Conservation (phyloP, 2,888 invertebrate species). For the Idaea dimidiata region DNA sequence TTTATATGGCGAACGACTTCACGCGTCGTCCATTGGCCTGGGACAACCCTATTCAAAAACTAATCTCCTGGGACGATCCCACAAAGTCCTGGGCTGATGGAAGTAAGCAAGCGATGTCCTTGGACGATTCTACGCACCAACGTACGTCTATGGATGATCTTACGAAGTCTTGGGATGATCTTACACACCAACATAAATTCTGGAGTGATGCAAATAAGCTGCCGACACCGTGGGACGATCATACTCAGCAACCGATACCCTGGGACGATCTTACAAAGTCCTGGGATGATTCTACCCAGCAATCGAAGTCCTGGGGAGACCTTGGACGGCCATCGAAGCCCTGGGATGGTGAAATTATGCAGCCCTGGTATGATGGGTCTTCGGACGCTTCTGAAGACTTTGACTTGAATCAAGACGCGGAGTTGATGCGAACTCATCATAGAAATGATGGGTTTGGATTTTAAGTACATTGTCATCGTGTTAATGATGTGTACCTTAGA, state of each 20-base stretch:
- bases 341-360: neutral
- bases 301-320: neutral
- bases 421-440: conserved; percentile 61
- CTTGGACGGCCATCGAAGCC: neutral
- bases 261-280: conserved; percentile 52
- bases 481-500: too few relatives aligned
- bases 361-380: neutral
- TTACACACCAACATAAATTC: too few relatives aligned
- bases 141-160: too few relatives aligned
- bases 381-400: neutral
- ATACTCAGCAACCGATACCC: too few relatives aligned
- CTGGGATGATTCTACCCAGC: conserved; percentile 47
- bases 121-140: too few relatives aligned
- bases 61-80: neutral
- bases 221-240: too few relatives aligned
- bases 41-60: conserved; percentile 38
- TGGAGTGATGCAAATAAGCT: too few relatives aligned
- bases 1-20: conserved; percentile 77
- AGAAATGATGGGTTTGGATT: conserved; percentile 37
- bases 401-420: conserved; percentile 26
- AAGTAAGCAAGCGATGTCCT: neutral
- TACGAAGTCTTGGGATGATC: too few relatives aligned
- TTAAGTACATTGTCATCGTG: neutral
- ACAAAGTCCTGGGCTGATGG: neutral
- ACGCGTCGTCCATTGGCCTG: too few relatives aligned